These are phyloP conservation scores for Antechinus stuartii DNA, from an alignment of 2,113 vertebrate genomes.

Conservation along the genomic window DNA sequence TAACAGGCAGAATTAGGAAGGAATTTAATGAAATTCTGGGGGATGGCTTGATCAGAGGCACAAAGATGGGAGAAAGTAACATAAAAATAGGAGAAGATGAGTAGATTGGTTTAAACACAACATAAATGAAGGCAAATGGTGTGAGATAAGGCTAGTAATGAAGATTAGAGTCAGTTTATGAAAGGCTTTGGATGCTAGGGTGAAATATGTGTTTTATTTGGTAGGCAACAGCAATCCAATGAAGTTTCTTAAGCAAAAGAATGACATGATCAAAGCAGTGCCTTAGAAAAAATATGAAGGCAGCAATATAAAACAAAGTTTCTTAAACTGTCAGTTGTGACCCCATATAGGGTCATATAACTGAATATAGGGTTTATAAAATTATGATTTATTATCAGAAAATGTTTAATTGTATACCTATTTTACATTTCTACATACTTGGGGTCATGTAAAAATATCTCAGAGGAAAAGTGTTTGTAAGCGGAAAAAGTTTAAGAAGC, in stretches of 20 bases:
- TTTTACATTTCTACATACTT: too few species aligned
- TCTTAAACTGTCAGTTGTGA: too few species aligned
- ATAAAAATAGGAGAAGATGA: not conserved
- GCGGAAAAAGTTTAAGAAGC: too few species aligned
- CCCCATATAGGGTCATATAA: too few species aligned
- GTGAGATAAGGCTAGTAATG: not conserved
- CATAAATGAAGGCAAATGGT: not conserved
- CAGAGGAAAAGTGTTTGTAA: too few species aligned
- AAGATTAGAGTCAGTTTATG: not conserved
- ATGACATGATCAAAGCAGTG: not conserved
- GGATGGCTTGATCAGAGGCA: not conserved
- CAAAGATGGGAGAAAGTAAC: not conserved
- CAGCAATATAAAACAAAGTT: not conserved
- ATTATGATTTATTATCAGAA: too few species aligned
- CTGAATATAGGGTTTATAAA: too few species aligned
- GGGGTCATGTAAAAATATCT: too few species aligned
- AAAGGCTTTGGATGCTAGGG: not conserved
- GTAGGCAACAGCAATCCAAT: not conserved
- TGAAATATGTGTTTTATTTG: not conserved
- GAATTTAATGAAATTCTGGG: not conserved
- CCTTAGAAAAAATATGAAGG: not conserved
- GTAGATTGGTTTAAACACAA: not conserved
- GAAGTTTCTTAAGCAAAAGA: not conserved
- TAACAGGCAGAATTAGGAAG: not conserved
- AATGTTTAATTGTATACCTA: too few species aligned